Base-by-base conservation (phyloP, 2,888 invertebrate genomes). In the Drosophila algonquin region DNA sequence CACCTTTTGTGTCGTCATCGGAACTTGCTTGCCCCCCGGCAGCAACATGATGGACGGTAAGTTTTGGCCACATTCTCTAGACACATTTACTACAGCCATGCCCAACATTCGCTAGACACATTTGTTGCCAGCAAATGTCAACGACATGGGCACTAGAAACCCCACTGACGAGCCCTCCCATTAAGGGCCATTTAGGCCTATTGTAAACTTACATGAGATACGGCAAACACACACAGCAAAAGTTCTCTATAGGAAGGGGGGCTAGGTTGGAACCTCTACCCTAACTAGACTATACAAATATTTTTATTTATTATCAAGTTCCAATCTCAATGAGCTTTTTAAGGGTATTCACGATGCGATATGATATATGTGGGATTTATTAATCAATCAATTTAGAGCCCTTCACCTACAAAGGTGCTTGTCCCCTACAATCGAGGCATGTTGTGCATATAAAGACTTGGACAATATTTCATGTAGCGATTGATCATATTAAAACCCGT, bases 31-130 rank as follows among this genome's bases (percentile, higher is more conserved):
- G 77, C 76, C 69, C 76, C 69, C 78, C 73, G 80, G 78, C 87
- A 77, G 77, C 88, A 75, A 68, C 79, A 89, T 75, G 80, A 90
- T 90, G 91, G 62, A 76, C 72, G 90, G 90, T 90, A 83, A 89
- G 90, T 75, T 30, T 24, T 5, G 24, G 30, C 8, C 30, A 30
- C 30, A 30, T 24, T 46, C 52, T 21, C 35, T 30, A 35, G 63
- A 64, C 63, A 30, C 30, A 30, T 30, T 30, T 30, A 30, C 30
- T 27, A 27, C 1, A 8, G 2, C 35, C n/a, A n/a, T 46, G 46
- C 30, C 30, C 53, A 60, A 67, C 57, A 48, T 24, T 46, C 56
- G 14, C 27, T 30, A 30, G 63, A 64, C 63, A 72, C 73, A 52
- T 47, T 47, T 73, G 64, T 56, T 55, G 73, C 72, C 21, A 35